Evolutionary conservation across 2,888 invertebrate genomes (phyloP).

Genomic region (Drosophila merina): DNA sequence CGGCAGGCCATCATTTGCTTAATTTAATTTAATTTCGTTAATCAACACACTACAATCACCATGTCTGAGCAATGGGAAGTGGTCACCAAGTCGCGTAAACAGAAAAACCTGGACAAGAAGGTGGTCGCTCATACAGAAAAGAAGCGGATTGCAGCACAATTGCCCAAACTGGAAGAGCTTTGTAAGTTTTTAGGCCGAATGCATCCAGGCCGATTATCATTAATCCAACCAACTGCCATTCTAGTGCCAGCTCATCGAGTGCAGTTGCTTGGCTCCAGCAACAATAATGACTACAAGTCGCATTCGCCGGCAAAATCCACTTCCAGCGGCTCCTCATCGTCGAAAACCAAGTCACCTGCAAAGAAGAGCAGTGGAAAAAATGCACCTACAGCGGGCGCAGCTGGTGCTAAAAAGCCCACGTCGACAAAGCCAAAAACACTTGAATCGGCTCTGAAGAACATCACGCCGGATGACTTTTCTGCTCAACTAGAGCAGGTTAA

Average conservation of each 20-base stretch:
- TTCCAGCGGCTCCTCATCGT: slow-evolving; percentile 54
- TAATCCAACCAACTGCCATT: slow-evolving; percentile 19
- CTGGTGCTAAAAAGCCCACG: slow-evolving; percentile 17
- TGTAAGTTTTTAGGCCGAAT: slow-evolving; percentile 85
- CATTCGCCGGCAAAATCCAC: slow-evolving; percentile 66
- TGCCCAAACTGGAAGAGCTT: slow-evolving; percentile 90
- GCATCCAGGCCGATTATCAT: slow-evolving; percentile 4
- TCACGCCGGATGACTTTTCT: slow-evolving; percentile 86
- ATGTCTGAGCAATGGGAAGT: slow-evolving; percentile 87
- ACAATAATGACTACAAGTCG: slow-evolving; percentile 45
- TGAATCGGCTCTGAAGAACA: slow-evolving; percentile 81
- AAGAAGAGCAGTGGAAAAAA: slow-evolving; percentile 45
- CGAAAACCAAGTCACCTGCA: slow-evolving; percentile 49
- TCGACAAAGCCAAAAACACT: slow-evolving; percentile 75
- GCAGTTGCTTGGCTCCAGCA: slow-evolving; percentile 84
- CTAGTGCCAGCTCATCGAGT: slow-evolving; percentile 88
- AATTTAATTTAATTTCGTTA: slow-evolving; percentile 24
- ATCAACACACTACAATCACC: slow-evolving; percentile 81
- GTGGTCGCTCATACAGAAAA: slow-evolving; percentile 85
- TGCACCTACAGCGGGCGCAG: slow-evolving; percentile 6
- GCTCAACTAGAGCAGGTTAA: slow-evolving; percentile 86
- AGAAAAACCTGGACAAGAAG: slow-evolving; percentile 84
- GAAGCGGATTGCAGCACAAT: slow-evolving; percentile 84
- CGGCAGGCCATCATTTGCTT: slow-evolving; percentile 26
- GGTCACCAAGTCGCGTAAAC: slow-evolving; percentile 88